Percentiles rank a stretch among this genome's conserved stretches.
These are phyloP conservation scores for Ondatra zibethicus DNA, from an alignment of 2,113 vertebrate genomes.

Conservation along the genomic window DNA sequence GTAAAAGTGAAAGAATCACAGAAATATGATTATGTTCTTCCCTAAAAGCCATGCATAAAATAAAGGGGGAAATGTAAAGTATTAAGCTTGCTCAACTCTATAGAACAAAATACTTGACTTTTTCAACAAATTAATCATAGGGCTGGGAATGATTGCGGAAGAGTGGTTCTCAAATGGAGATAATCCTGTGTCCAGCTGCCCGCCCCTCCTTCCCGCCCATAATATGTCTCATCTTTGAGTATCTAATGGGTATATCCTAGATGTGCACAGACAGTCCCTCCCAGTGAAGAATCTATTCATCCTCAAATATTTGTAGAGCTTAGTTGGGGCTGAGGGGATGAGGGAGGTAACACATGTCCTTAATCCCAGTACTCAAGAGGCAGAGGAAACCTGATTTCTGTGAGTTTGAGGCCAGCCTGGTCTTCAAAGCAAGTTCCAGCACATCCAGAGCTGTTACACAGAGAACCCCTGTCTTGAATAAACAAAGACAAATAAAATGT, in stretches of 20 bases:
- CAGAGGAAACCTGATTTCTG: too few relatives aligned
- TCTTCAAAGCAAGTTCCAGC: too few relatives aligned
- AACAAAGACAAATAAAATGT: too few relatives aligned
- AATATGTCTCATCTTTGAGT: background rate
- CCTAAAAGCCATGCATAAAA: background rate
- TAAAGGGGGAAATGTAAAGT: background rate
- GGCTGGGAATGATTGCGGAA: background rate
- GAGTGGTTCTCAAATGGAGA: background rate
- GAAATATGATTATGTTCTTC: background rate
- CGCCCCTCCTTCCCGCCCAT: background rate
- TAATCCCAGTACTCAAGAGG: background rate
- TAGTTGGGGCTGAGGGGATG: too few relatives aligned
- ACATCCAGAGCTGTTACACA: too few relatives aligned
- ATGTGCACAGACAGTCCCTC: background rate
- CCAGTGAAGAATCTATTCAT: background rate
- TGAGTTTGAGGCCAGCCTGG: too few relatives aligned
- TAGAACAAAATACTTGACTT: background rate
- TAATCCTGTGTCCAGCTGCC: background rate
- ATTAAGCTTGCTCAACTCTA: background rate
- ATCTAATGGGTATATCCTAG: background rate
- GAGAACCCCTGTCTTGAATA: too few relatives aligned
- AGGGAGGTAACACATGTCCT: too few relatives aligned
- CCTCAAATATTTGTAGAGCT: background rate
- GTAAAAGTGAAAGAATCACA: background rate
- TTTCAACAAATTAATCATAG: background rate